These are phyloP conservation scores for Adelosebastes latens DNA, from an alignment of 2,797 vertebrate genomes.

Conservation along the genomic window DNA sequence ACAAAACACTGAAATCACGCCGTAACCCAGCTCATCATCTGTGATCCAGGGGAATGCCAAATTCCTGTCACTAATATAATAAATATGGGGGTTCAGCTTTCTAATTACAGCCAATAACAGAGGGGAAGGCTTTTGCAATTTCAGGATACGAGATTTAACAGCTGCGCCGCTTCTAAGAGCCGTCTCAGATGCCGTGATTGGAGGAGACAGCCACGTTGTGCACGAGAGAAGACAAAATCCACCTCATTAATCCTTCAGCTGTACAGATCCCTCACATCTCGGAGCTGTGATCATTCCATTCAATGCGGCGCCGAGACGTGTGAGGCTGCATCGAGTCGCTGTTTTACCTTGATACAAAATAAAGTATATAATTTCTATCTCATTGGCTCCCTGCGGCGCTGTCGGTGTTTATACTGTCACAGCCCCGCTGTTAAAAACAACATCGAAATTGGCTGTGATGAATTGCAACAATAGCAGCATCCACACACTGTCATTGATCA, in stretches of 20 bases:
- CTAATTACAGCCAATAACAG: constrained; percentile 45
- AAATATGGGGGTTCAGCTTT: constrained; percentile 39
- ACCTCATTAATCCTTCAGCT: constrained; percentile 68
- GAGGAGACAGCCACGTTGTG: constrained; percentile 61
- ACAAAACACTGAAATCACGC: constrained; percentile 15
- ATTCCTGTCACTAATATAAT: constrained; percentile 33
- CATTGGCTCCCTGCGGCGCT: constrained; percentile 1
- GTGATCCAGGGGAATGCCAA: not conserved
- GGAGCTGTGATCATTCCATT: constrained; percentile 38
- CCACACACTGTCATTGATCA: constrained; percentile 37
- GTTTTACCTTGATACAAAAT: constrained; percentile 35
- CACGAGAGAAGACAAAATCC: constrained; percentile 50
- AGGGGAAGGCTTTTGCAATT: constrained; percentile 23
- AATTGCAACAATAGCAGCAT: constrained; percentile 36
- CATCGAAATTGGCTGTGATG: constrained; percentile 32
- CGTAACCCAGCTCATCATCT: not conserved
- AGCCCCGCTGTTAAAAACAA: not conserved
- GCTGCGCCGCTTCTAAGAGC: constrained; percentile 49
- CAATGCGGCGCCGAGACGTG: not conserved
- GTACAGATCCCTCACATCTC: constrained; percentile 30
- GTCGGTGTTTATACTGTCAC: constrained; percentile 16
- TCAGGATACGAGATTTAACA: constrained; percentile 36
- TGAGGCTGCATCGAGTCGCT: not conserved
- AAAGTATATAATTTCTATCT: constrained; percentile 32
- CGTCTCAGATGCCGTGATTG: constrained; percentile 46